Base-by-base conservation (phyloP, 2,113 vertebrate species). In the Cardinalis cardinalis region DNA sequence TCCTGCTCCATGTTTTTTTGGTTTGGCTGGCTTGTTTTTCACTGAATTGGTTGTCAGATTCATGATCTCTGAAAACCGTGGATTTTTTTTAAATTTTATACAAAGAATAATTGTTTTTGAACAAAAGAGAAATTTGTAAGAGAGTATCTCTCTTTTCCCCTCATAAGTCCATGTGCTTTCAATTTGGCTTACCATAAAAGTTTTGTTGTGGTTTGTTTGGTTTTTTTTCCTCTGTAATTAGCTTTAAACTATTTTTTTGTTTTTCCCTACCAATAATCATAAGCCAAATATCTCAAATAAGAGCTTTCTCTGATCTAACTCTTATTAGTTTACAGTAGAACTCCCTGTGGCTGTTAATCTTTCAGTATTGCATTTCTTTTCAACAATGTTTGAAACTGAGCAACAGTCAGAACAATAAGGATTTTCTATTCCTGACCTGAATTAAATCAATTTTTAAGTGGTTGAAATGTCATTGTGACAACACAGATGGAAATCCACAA, bases 51-150 rank as follows among this genome's bases (percentile, higher is more conserved):
- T 56, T 78, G 10, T 60, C 38, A 84, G 40, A 53, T 48, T 84
- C 7, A 56, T 6, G 6, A 38, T 63, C 26, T 6, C 26, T 71
- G 48, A 53, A 7, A 76, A 53, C 1, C 0, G 18, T 16, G 1
- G 52, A 75, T 51, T 60, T 8, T 40, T 13, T 55, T 55, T 55
- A 10, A 25, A 32, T 31, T 51, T 78, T 77, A 5, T 43, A 36
- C 40, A 3, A 34, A 34, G 4, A 44, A 2, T 51, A 40, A 40
- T 71, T 78, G 1, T 4, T 46, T 77, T 59, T 81, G 12, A 60
- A 55, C 8, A 59, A 16, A 66, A 7, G 3, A 58, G 4, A 84
- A 87, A 59, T 63, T 66, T 17, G n/a, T 31, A 80, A 90, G 26
- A 49, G 3, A 80, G 2, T 15, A 58, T 5, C 8, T 44, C 29